Base-by-base conservation (phyloP, 2,113 vertebrate genomes). In the Lophochroa leadbeateri region DNA sequence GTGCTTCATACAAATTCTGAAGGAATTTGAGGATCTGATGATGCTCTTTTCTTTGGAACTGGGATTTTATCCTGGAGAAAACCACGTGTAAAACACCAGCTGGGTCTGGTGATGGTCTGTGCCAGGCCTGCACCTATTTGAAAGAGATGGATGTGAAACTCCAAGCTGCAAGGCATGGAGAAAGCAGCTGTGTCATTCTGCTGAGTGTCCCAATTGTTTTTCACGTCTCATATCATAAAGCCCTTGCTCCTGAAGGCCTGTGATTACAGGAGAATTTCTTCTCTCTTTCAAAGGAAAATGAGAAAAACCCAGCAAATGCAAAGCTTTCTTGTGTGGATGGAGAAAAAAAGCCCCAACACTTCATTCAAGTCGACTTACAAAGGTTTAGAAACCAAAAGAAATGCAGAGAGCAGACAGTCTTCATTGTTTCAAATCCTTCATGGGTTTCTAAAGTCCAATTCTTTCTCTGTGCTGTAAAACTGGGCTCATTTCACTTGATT, bases 241-340 rank as follows among this genome's bases (percentile, higher is more conserved):
- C 33, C 35, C 46, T 77, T 70, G 33, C 46, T 92, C 55, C 82
- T 81, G 41, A 43, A 92, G 82, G 79, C 46, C 23, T 47, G 53
- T 65, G 90, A 90, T 93, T 92, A 78, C 75, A 90, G 85, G 44
- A 90, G 90, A 53, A 80, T 86, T 90, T 41, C 50, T 92, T 78
- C 79, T 85, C 82, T 82, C 63, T 39, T 90, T 96, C 61, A 70
- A 86, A 77, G 44, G 31, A 13, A 14, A 9, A 37, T 58, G 28
- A 6, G 35, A 55, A 58, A 29, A 27, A 10, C 1, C 2, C 11
- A 57, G 61, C 25, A 85, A 90, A 67, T 28, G 53, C 58, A 70
- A 86, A 92, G 64, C 72, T 83, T 74, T 67, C 46, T 50, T 43
- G 13, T 46, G 10, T 24, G 49, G 63, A 13, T 72, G 46, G 14